These are phyloP conservation scores for Macheiramphus alcinus DNA, from an alignment of 2,113 vertebrate genomes.

Conservation along the genomic window DNA sequence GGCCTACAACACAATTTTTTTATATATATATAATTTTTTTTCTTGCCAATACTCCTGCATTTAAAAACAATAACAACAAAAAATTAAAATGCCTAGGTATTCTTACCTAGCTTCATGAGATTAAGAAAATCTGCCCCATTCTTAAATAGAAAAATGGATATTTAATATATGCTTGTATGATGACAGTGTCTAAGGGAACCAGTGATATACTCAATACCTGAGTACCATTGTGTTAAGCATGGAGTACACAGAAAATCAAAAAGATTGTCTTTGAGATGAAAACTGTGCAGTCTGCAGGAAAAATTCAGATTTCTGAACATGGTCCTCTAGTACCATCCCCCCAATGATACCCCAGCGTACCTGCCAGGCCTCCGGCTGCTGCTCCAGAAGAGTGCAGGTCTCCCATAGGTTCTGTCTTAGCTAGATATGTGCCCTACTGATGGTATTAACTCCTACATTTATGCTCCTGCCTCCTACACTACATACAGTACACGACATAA, in stretches of 20 bases:
- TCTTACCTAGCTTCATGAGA: neutral
- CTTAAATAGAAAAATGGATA: neutral
- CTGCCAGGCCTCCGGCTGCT: neutral
- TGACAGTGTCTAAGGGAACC: neutral
- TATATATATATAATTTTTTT: neutral
- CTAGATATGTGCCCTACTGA: rapidly evolving
- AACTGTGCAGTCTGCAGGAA: neutral
- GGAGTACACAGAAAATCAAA: neutral
- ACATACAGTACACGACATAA: neutral
- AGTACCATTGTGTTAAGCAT: neutral
- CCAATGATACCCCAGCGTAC: neutral
- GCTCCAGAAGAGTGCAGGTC: neutral
- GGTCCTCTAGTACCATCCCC: neutral
- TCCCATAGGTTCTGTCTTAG: neutral
- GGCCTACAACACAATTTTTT: neutral
- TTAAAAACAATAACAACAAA: neutral
- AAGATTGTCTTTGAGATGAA: neutral
- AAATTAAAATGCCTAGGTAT: neutral
- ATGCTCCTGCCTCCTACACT: neutral
- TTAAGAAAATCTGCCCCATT: neutral
- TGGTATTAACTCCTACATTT: neutral
- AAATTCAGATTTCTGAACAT: neutral
- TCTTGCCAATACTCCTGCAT: neutral
- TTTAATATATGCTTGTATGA: neutral
- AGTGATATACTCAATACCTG: neutral